These are phyloP conservation scores for Eciton burchellii DNA, from an alignment of 1,140 invertebrate species.

Conservation along the genomic window DNA sequence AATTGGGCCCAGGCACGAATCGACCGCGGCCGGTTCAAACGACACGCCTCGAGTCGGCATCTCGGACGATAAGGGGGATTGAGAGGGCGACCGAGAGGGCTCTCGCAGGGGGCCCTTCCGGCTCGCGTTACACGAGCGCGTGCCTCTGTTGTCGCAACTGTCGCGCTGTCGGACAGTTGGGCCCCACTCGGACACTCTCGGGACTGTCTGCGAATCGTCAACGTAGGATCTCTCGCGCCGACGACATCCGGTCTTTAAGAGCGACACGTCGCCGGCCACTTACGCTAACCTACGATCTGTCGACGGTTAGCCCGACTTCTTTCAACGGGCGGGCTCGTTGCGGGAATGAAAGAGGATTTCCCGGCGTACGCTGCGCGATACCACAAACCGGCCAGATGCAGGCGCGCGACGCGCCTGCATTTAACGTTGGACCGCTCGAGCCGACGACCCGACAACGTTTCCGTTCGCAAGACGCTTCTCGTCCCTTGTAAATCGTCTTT, in stretches of 20 bases:
- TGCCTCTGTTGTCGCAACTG: conserved; percentile 81
- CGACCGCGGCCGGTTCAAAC: neutral
- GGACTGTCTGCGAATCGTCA: conserved; percentile 71
- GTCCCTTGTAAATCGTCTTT: too few species aligned
- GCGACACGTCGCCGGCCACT: conserved; percentile 55
- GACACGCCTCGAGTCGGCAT: neutral
- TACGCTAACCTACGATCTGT: conserved; percentile 36
- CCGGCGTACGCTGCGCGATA: neutral
- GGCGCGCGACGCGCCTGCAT: neutral
- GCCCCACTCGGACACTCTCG: conserved; percentile 9
- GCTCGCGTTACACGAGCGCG: conserved; percentile 69
- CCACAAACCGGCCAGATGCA: neutral
- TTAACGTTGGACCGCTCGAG: neutral
- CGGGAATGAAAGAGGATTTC: neutral
- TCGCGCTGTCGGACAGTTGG: conserved; percentile 73
- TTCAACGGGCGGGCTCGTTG: conserved; percentile 3
- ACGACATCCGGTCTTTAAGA: conserved; percentile 68
- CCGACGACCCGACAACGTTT: neutral
- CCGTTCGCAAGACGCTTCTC: too few species aligned
- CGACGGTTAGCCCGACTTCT: conserved; percentile 10
- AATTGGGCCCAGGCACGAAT: neutral
- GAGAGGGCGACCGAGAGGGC: neutral
- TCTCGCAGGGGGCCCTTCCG: conserved; percentile 65
- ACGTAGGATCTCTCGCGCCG: conserved; percentile 56
- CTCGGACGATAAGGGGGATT: neutral